These are phyloP conservation scores for Orthosia gracilis DNA, from an alignment of 2,888 invertebrate genomes.

Conservation along the genomic window DNA sequence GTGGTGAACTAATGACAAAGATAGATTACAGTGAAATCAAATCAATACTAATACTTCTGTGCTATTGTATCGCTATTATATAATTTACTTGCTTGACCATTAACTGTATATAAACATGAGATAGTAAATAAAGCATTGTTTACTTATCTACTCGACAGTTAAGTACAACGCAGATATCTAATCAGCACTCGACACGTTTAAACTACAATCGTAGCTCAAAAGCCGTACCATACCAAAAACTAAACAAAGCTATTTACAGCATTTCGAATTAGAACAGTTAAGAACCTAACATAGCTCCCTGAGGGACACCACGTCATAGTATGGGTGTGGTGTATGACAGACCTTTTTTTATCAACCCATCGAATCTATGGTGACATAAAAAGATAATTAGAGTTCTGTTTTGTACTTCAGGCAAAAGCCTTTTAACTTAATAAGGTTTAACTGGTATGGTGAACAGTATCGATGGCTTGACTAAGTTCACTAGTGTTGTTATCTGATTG, in stretches of 20 bases:
- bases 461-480: constrained; percentile 44
- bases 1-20: not conserved
- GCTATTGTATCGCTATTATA: not conserved
- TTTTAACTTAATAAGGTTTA: constrained; percentile 75
- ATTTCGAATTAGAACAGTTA: constrained; percentile 64
- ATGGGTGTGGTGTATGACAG: constrained; percentile 69
- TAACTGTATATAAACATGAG: constrained; percentile 10
- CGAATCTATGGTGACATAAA: constrained; percentile 72
- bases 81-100: not conserved
- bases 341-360: constrained; percentile 67
- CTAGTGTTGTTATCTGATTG: constrained; percentile 27
- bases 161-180: not conserved
- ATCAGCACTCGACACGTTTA: constrained; percentile 7
- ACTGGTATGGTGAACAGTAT: constrained; percentile 57
- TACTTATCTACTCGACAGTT: constrained; percentile 22
- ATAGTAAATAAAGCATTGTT: not conserved
- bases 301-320: constrained; percentile 68
- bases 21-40: not conserved
- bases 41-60: not conserved
- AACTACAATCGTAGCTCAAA: not conserved
- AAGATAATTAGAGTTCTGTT: constrained; percentile 71
- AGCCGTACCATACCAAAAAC: constrained; percentile 35
- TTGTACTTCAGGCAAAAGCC: constrained; percentile 63
- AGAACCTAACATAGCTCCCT: constrained; percentile 69
- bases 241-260: constrained; percentile 52